These are phyloP conservation scores for Ptychoptera albimana DNA, from an alignment of 2,888 invertebrate genomes.

Conservation along the genomic window DNA sequence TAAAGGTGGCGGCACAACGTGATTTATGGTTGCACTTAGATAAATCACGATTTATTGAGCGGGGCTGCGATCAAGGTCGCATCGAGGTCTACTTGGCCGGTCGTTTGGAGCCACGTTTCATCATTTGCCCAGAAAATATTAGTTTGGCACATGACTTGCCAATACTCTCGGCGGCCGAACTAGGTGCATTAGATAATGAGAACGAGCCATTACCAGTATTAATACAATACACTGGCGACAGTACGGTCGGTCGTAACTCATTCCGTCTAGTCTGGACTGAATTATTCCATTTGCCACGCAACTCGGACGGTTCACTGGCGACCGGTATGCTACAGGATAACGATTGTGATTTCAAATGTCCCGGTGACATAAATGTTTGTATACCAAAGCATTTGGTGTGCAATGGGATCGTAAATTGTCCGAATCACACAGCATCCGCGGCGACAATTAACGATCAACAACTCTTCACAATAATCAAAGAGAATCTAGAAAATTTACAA, in stretches of 20 bases:
- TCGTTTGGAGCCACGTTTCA: constrained; percentile 55
- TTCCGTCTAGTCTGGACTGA: constrained; percentile 87
- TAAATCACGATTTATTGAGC: constrained; percentile 68
- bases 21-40: constrained; percentile 81
- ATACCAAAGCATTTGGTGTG: constrained; percentile 72
- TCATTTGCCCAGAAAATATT: constrained; percentile 75
- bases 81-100: constrained; percentile 67
- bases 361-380: constrained; percentile 66
- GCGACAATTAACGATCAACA: constrained; percentile 21
- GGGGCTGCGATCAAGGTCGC: constrained; percentile 73
- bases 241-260: constrained; percentile 66
- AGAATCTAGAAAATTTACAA: constrained; percentile 38
- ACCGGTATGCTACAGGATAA: constrained; percentile 58
- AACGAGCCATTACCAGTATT: constrained; percentile 48
- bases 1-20: constrained; percentile 64
- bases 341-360: constrained; percentile 75
- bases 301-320: constrained; percentile 63
- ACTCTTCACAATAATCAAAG: constrained; percentile 32
- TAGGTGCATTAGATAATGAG: constrained; percentile 42
- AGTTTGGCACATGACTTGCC: constrained; percentile 65
- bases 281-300: constrained; percentile 68
- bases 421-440: constrained; percentile 42
- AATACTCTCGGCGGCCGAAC: constrained; percentile 60
- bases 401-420: constrained; percentile 78
- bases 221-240: constrained; percentile 57